phyloP scores from a whole-genome alignment of 2,888 invertebrate species.

The Gasteruption jaculator region DNA sequence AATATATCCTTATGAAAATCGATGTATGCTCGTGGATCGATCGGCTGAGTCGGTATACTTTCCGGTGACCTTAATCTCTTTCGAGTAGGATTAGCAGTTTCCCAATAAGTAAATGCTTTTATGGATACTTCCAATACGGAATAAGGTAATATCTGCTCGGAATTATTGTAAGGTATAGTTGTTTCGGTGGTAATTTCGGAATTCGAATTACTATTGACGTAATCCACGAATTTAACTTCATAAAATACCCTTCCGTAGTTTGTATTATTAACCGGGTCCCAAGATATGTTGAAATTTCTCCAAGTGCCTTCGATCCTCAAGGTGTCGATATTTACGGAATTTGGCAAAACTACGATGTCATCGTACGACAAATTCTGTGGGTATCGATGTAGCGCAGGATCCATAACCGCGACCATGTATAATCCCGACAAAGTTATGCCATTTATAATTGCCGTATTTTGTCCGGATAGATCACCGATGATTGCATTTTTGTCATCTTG shows the following conservation, averaged over 20 bases:
- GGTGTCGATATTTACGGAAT: constrained; percentile 62
- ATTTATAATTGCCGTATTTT: constrained; percentile 66
- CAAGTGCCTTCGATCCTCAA: constrained; percentile 71
- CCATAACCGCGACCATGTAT: constrained; percentile 68
- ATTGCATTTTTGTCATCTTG: constrained; percentile 70
- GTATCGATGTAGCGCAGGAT: constrained; percentile 62
- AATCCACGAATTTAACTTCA: constrained; percentile 67
- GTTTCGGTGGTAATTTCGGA: constrained; percentile 43
- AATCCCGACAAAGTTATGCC: constrained; percentile 64
- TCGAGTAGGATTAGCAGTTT: constrained; percentile 63
- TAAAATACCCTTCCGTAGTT: constrained; percentile 81
- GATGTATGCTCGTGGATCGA: constrained; percentile 70
- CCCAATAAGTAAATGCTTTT: constrained; percentile 82
- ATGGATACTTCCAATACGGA: constrained; percentile 69
- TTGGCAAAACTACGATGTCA: constrained; percentile 68
- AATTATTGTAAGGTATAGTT: constrained; percentile 47
- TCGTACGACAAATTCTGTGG: constrained; percentile 56
- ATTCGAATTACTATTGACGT: constrained; percentile 59
- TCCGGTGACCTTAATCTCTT: constrained; percentile 71
- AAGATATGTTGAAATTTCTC: constrained; percentile 78
- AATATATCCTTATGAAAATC: constrained; percentile 53
- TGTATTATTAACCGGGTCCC: constrained; percentile 70
- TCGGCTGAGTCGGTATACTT: constrained; percentile 74
- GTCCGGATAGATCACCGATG: constrained; percentile 71
- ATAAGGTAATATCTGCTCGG: constrained; percentile 62